Percentiles rank a stretch among this genome's conserved stretches.
These are phyloP conservation scores for Poecilia picta DNA, from an alignment of 2,797 vertebrate genomes.

Conservation along the genomic window DNA sequence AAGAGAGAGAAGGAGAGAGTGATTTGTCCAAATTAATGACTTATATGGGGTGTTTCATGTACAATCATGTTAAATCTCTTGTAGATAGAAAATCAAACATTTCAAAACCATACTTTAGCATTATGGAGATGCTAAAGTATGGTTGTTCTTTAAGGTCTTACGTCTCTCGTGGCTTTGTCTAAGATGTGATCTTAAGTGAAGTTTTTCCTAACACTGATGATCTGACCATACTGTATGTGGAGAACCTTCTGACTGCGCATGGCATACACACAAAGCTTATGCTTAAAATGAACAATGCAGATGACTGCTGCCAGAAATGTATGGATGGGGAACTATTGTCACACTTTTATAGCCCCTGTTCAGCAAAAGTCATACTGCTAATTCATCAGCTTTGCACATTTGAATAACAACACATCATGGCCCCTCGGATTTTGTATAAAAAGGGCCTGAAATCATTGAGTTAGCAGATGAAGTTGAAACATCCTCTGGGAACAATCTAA, in stretches of 20 bases:
- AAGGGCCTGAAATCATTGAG: constrained; percentile 61
- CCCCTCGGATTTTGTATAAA: constrained; percentile 77
- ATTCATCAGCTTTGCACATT: constrained; percentile 82
- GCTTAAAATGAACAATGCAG: constrained; percentile 73
- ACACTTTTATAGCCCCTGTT: constrained; percentile 69
- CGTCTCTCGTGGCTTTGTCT: constrained; percentile 17
- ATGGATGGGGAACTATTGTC: constrained; percentile 79
- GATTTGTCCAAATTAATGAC: not conserved
- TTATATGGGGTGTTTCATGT: not conserved
- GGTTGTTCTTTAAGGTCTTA: not conserved
- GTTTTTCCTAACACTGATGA: constrained; percentile 38
- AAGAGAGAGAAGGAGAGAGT: not conserved
- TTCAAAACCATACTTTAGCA: not conserved
- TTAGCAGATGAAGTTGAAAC: constrained; percentile 75
- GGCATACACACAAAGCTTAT: constrained; percentile 65
- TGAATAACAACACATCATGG: constrained; percentile 80
- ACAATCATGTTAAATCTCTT: not conserved
- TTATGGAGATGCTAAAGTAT: not conserved
- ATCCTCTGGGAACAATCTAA: constrained; percentile 66
- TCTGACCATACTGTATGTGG: constrained; percentile 57
- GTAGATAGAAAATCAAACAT: not conserved
- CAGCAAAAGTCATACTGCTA: constrained; percentile 81
- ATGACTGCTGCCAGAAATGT: constrained; percentile 80
- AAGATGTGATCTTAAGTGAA: constrained; percentile 27
- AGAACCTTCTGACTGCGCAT: constrained; percentile 71